Evolutionary conservation across 2,888 invertebrate species (phyloP).

Genomic region (Zygogramma bicolorata): DNA sequence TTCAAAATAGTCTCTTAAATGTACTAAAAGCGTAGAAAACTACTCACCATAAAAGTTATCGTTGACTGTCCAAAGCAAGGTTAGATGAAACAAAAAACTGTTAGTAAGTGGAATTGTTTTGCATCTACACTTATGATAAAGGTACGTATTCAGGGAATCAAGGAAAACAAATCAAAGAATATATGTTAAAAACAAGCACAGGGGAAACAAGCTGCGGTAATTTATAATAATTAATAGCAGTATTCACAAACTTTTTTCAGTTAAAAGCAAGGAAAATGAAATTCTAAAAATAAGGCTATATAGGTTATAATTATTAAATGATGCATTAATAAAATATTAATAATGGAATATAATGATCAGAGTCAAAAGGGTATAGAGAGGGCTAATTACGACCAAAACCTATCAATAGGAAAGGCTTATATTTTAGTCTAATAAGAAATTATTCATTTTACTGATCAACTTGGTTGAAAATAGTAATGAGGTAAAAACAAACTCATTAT

Average conservation of each 20-base stretch:
- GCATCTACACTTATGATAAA: not conserved
- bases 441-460: too few species aligned
- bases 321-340: too few species aligned
- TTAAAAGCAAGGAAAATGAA: not conserved
- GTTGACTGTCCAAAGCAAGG: constrained; percentile 80
- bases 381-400: too few species aligned
- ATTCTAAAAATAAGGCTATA: too few species aligned
- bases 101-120: constrained; percentile 34
- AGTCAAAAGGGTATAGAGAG: too few species aligned
- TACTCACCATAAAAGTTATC: constrained; percentile 99
- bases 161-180: not conserved
- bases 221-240: not conserved
- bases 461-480: too few species aligned
- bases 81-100: constrained; percentile 47
- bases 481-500: too few species aligned
- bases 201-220: not conserved
- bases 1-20: not conserved
- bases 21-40: constrained; percentile 7
- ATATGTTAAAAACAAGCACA: not conserved
- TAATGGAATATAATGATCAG: too few species aligned
- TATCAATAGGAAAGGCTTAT: too few species aligned
- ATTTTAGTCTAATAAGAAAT: too few species aligned
- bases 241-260: not conserved
- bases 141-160: not conserved
- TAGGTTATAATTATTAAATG: too few species aligned